Evolutionary conservation across 2,797 vertebrate species (phyloP), one percentile per base, ranked within the genome.

Genomic region (Sciurus carolinensis): DNA sequence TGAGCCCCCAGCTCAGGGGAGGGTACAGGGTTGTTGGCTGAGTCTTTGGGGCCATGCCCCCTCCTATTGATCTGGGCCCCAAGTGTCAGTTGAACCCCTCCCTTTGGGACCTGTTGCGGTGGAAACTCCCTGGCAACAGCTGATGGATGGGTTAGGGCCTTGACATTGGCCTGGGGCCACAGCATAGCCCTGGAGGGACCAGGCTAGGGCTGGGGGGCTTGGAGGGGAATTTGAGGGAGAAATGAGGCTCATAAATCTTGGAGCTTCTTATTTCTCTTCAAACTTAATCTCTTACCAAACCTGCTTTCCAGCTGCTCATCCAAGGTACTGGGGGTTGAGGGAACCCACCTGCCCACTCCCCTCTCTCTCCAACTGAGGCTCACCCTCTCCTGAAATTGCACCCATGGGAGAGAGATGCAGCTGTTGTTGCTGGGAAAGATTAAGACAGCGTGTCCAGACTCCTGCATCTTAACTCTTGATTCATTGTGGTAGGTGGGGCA

Each of bases 41-140:
- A 73, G 69, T 95, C 79, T 76, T 77, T 47, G 67, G 89, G 83
- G 80, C 92, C 85, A 50, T 95, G 80, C 57, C 83, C 94, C 95
- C 52, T 85, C 96, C 94, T 81, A 67, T 96, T 83, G 52, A 17
- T 94, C 80, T 85, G 84, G 82, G 44, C 44, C 76, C 88, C 76
- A 76, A 28, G 14, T 91, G 91, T 93, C 83, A 87, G 50, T 83
- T 87, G 72, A 88, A 6, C 82, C 86, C 80, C 94, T 93, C 89
- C 96, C 67, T 96, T 97, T 96, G 92, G 92, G 97, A 97, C 96
- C 92, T 39, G 4, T 77, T 97, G 88, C 84, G 96, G 89, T 93
- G 90, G 95, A 97, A 97, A 97, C 96, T 97, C 93, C 97, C 96
- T 97, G 85, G 92, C 94, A 95, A 95, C 82, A 62, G 92, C 96